phyloP scores from a whole-genome alignment of 1,140 invertebrate species.

The Mizuhopecten yessoensis region DNA sequence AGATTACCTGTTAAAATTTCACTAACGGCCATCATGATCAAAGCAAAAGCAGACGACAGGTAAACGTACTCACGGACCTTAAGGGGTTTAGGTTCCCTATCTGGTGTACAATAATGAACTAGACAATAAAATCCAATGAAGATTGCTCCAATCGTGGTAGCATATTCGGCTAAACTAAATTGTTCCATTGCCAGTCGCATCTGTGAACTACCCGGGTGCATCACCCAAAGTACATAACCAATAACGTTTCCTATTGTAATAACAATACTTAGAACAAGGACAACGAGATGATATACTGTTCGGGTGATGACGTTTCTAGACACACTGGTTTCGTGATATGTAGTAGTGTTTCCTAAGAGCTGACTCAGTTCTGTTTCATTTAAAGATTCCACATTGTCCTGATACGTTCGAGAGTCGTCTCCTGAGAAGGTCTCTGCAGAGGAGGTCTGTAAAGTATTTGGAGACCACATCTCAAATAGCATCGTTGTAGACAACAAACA shows the following conservation, averaged over 20 bases:
- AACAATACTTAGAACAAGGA: background rate
- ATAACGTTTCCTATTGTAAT: background rate
- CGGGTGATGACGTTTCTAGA: background rate
- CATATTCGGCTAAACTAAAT: background rate
- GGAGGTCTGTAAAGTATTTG: no score
- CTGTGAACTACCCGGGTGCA: background rate
- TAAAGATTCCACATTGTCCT: no score
- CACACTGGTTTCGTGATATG: background rate
- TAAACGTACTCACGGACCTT: background rate
- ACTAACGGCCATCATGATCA: background rate
- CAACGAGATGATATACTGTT: background rate
- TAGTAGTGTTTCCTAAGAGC: background rate
- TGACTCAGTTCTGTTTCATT: no score
- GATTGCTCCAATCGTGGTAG: background rate
- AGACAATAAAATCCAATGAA: background rate
- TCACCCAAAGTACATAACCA: background rate
- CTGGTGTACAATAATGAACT: background rate
- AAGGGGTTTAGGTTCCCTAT: background rate
- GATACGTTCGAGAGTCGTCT: background rate
- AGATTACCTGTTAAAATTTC: background rate
- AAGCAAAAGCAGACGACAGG: background rate
- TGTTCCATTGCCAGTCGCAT: background rate
- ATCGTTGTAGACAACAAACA: background rate
- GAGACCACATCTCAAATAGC: background rate
- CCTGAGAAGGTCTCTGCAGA: background rate